These are phyloP conservation scores for Paragorgia papillata DNA, from an alignment of 92 coral and sea anemone genomes.

Conservation along the genomic window DNA sequence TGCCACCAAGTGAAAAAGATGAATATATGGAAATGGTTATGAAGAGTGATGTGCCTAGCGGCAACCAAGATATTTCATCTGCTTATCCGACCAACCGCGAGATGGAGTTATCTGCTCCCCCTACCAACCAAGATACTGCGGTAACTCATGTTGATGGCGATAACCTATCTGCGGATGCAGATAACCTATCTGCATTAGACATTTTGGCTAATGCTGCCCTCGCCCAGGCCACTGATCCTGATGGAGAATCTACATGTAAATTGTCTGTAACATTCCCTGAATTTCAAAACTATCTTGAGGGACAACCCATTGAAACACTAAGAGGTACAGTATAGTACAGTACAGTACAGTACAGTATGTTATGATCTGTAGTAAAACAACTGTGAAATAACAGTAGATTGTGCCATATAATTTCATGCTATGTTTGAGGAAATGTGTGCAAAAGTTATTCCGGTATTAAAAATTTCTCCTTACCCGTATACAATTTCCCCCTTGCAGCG, in stretches of 20 bases:
- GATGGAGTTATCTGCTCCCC: not conserved
- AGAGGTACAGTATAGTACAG: not conserved
- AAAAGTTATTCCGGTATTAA: no score
- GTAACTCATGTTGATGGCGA: no score
- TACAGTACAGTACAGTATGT: no score
- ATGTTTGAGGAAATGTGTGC: no score
- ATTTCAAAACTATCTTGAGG: constrained; percentile 26
- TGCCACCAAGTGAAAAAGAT: constrained; percentile 38
- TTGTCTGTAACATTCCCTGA: constrained; percentile 9
- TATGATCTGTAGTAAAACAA: no score
- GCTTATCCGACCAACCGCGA: no score
- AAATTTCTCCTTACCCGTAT: no score
- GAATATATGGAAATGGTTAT: constrained; percentile 5
- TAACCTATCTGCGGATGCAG: not conserved
- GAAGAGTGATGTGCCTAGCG: not conserved
- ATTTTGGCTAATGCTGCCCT: not conserved
- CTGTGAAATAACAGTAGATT: no score
- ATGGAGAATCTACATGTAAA: not conserved
- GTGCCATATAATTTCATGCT: no score
- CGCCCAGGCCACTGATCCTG: no score
- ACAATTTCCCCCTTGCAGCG: no score
- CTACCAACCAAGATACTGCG: no score
- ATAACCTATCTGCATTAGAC: not conserved
- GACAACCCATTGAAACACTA: constrained; percentile 42
- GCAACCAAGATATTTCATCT: not conserved